phyloP scores from a whole-genome alignment of 2,888 invertebrate genomes.

The Mystacides longicornis region DNA sequence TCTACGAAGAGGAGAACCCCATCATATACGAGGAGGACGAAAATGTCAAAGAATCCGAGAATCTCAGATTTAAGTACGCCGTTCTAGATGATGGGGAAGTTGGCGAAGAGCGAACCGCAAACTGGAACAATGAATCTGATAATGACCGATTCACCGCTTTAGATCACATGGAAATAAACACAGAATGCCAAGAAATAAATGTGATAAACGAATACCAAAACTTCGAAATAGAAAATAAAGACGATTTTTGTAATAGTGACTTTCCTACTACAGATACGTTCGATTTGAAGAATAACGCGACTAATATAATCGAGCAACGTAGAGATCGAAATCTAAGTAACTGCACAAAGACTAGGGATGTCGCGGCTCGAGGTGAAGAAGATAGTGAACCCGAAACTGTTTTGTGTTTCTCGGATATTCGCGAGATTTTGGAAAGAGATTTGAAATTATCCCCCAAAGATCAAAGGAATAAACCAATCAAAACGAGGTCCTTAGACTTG shows the following conservation, averaged over 20 bases:
- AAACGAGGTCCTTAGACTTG: not conserved
- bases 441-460: not conserved
- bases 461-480: not conserved
- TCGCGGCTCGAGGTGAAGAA: too few species aligned
- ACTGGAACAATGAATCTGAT: not conserved
- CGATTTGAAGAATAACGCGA: too few species aligned
- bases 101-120: not conserved
- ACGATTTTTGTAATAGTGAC: too few species aligned
- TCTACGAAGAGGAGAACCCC: conserved; percentile 4
- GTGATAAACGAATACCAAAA: not conserved
- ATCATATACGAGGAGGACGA: conserved; percentile 8
- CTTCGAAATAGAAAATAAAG: too few species aligned
- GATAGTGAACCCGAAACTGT: too few species aligned
- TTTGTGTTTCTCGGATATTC: too few species aligned
- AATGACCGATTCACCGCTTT: not conserved
- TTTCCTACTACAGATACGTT: too few species aligned
- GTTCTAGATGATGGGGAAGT: not conserved
- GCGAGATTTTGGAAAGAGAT: not conserved
- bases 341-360: too few species aligned
- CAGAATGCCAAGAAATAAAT: not conserved
- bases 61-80: not conserved
- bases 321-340: too few species aligned
- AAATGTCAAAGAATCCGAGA: not conserved
- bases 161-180: not conserved
- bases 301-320: too few species aligned